Conservation (phyloP, 2,888 invertebrate species). For the Lampropteryx suffumata region DNA sequence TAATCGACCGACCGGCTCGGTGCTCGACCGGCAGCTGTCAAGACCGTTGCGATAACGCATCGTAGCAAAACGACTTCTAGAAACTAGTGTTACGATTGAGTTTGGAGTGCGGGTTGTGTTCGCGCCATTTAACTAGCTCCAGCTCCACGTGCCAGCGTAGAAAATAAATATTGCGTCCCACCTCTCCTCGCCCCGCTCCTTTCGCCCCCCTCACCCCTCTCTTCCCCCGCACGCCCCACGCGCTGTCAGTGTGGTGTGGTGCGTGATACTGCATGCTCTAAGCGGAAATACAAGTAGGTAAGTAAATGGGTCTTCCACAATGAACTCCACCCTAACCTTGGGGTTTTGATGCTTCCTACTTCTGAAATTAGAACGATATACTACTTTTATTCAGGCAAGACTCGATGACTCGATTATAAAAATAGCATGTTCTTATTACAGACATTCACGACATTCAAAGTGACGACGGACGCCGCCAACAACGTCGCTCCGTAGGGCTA, state of each 20-base stretch:
- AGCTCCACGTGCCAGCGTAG: constrained; percentile 41
- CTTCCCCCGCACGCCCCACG: too few species aligned
- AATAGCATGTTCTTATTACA: too few species aligned
- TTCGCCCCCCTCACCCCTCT: too few species aligned
- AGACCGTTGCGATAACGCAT: constrained; percentile 4
- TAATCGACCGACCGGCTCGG: constrained; percentile 17
- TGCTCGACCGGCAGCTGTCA: constrained; percentile 9
- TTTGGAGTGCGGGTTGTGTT: neutral
- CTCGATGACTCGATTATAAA: neutral
- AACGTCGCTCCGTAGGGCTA: too few species aligned
- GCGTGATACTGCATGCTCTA: neutral
- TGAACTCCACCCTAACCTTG: neutral
- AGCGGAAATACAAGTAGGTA: neutral
- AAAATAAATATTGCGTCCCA: constrained; percentile 31
- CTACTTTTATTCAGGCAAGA: neutral
- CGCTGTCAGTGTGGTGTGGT: neutral
- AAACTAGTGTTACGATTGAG: neutral
- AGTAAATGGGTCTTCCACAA: too few species aligned
- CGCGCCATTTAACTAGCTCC: constrained; percentile 22
- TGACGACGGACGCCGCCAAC: too few species aligned
- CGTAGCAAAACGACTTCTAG: neutral
- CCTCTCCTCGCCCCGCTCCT: neutral
- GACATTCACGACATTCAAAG: too few species aligned
- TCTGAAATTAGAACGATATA: neutral
- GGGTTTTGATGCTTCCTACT: neutral